Evolutionary conservation across 2,797 vertebrate species (phyloP).

Genomic region (Sebastes taczanowskii): DNA sequence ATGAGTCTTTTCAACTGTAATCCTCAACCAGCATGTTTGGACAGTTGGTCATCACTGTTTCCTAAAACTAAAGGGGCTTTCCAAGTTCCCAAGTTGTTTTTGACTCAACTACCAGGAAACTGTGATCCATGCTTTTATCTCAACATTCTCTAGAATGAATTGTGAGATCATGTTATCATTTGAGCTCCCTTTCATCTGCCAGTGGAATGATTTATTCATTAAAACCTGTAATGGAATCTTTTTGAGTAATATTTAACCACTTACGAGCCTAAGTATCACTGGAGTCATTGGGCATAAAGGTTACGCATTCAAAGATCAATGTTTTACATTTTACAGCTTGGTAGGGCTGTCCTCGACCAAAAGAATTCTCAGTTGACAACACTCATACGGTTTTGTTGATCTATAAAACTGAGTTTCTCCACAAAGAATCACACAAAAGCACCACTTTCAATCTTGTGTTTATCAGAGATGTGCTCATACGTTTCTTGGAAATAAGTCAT

Average conservation of each 20-base stretch:
- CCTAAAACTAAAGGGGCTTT: constrained; percentile 14
- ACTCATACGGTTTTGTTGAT: no score
- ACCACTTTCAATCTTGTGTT: no score
- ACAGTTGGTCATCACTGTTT: constrained; percentile 24
- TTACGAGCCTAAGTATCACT: background rate
- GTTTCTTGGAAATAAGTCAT: no score
- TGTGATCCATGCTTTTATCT: constrained; percentile 8
- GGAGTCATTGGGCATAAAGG: background rate
- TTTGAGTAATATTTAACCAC: background rate
- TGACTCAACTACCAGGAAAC: constrained; percentile 13
- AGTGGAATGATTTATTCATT: constrained; percentile 2
- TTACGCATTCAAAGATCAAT: background rate
- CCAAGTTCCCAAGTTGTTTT: background rate
- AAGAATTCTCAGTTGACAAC: no score
- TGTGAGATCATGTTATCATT: background rate
- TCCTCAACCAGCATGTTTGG: constrained; percentile 10
- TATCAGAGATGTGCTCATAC: no score
- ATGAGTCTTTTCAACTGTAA: constrained; percentile 8
- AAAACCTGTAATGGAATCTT: background rate
- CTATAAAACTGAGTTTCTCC: no score
- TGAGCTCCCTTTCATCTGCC: background rate
- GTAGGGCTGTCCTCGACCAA: no score
- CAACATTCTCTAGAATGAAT: background rate
- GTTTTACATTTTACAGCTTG: background rate
- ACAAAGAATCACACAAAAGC: no score